Evolutionary conservation across 2,888 invertebrate species (phyloP), one percentile per base, ranked within the genome.

Genomic region (Chymomyza amoena): DNA sequence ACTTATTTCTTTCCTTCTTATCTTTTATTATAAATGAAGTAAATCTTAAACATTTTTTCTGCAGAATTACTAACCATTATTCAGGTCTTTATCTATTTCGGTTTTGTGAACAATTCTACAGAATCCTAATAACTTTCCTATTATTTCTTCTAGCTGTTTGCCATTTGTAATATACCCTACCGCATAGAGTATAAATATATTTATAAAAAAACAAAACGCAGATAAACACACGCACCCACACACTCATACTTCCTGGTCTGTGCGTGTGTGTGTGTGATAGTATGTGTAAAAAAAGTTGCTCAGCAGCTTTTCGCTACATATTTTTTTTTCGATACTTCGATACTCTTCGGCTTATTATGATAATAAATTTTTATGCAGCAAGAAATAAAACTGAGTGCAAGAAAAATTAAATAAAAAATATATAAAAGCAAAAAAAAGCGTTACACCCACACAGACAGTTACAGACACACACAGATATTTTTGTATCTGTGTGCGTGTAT

Each of bases 361-460:
- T 84, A 84, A 85, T 85, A 87, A 83, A 85, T 87, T 83, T 85
- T 85, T 85, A 87, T 85, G 87, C 83, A 68, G 80, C 70, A 80
- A 70, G 76, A 83, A 83, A 78, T 80, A 80, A 85, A 84, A 76
- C 79, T 66, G 75, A 85, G 84, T 83, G 75, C 74, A 71, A 66
- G 66, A 61, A 57, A 57, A 57, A 54, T 28, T 18, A 57, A 51
- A 52, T 52, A 32, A 59, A 10, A 51, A 36, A 20, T 57, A 25
- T 25, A 25, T 72, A 73, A 74, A 75, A 79, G 79, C 75, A 80
- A 84, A 82, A 80, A 84, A 82, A 81, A 76, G 68, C 73, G 78
- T 77, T 83, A 36, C 13, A 45, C 13, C 39, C 39, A 45, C 13
- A 13, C 72, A 80, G 7, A 60, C 32, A 32, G 32, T 9, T 32